A percentile compares a stretch with the other conserved stretches of the same genome.
Evolutionary conservation across 1,140 invertebrate genomes (phyloP).

Genomic region (Rhopalosiphum padi): DNA sequence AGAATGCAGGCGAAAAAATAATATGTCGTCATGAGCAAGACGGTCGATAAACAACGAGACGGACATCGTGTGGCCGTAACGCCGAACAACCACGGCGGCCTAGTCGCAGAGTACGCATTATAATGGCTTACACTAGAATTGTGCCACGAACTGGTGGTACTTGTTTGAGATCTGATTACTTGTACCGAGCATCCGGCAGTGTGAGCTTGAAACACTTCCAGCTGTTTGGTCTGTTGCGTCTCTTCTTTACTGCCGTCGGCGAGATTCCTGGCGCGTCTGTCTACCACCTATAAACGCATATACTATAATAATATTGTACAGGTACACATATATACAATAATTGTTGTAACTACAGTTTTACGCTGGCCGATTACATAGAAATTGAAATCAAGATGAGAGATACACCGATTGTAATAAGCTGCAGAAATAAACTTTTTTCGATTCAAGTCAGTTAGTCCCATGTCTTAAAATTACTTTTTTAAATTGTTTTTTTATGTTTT

Average conservation of each 20-base stretch:
- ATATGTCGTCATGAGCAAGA: not conserved
- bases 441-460: not conserved
- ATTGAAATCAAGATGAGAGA: not conserved
- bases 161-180: conserved; percentile 63
- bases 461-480: not conserved
- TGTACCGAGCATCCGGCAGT: conserved; percentile 64
- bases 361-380: not conserved
- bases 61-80: not conserved
- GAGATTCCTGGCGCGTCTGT: conserved; percentile 65
- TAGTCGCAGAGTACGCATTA: not conserved
- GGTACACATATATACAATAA: not conserved
- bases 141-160: conserved; percentile 62
- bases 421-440: not conserved
- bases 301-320: not conserved
- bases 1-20: not conserved
- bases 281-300: conserved; percentile 65
- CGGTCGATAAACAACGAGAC: not conserved
- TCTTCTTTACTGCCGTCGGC: conserved; percentile 64
- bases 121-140: conserved; percentile 59
- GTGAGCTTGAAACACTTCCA: conserved; percentile 65
- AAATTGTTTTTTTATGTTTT: too few relatives aligned
- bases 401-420: not conserved
- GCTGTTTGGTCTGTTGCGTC: conserved; percentile 62
- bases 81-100: not conserved
- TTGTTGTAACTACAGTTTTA: not conserved